These are phyloP conservation scores for Myotis davidii DNA, from an alignment of 2,113 vertebrate genomes.

Conservation along the genomic window DNA sequence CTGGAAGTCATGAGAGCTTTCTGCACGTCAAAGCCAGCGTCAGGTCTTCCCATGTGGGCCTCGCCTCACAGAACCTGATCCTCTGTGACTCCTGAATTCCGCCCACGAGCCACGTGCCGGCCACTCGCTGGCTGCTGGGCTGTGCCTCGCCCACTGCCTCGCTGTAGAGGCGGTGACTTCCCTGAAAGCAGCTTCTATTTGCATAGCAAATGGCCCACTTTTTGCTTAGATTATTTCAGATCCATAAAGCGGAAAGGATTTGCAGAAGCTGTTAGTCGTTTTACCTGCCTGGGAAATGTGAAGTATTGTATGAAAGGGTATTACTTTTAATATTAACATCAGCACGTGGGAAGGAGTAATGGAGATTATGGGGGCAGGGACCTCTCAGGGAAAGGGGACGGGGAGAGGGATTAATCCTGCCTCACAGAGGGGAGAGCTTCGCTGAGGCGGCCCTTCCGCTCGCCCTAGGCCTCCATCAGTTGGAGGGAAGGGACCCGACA, in stretches of 20 bases:
- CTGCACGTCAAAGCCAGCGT: neutral
- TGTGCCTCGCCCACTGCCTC: neutral
- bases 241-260: neutral
- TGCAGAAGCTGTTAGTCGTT: neutral
- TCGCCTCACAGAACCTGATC: accelerated
- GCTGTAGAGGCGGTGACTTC: neutral
- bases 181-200: neutral
- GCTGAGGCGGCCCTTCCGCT: neutral
- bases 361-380: neutral
- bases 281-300: neutral
- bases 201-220: neutral
- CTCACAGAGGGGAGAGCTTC: neutral
- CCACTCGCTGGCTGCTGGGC: neutral
- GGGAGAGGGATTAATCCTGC: neutral
- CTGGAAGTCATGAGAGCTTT: neutral
- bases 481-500: neutral
- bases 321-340: neutral
- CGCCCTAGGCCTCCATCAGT: neutral
- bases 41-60: neutral
- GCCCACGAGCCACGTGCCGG: neutral
- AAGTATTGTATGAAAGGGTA: neutral
- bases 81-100: neutral
- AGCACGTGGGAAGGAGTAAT: neutral
- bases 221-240: neutral
- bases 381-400: neutral